Evolutionary conservation across 2,113 vertebrate species (phyloP).

Genomic region (Centropus unirufus): DNA sequence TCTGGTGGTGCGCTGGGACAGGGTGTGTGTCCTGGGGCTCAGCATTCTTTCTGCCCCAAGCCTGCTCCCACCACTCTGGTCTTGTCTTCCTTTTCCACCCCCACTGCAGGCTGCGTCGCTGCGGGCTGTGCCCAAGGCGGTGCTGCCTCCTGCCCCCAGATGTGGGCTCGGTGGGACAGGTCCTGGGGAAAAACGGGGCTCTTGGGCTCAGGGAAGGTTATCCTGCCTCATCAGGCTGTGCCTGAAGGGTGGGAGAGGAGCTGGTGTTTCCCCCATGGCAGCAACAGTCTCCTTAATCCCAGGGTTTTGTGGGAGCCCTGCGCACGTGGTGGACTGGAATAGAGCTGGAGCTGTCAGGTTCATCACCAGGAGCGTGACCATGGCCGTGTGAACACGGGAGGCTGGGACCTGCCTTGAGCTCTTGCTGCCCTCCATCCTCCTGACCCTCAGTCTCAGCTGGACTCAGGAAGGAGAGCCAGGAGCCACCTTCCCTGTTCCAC

Average conservation of each 20-base stretch:
- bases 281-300: background rate
- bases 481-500: too few relatives aligned
- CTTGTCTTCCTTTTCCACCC: too few relatives aligned
- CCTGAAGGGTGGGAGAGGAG: background rate
- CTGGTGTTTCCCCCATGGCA: background rate
- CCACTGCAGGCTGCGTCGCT: too few relatives aligned
- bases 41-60: too few relatives aligned
- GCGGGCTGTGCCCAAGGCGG: too few relatives aligned
- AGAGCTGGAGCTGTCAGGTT: background rate
- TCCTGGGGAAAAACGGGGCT: too few relatives aligned
- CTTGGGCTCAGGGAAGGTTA: background rate
- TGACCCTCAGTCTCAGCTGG: rapidly evolving
- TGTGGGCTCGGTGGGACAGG: too few relatives aligned
- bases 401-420: background rate
- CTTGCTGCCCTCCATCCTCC: background rate
- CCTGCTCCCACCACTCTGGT: too few relatives aligned
- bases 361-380: background rate
- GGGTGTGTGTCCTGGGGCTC: too few relatives aligned
- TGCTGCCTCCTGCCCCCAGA: too few relatives aligned
- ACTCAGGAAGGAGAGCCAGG: too few relatives aligned
- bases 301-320: rapidly evolving
- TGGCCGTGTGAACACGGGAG: background rate
- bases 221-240: background rate
- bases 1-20: too few relatives aligned
- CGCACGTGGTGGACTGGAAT: background rate